phyloP scores from a whole-genome alignment of 2,888 invertebrate species.

The Drosophila leonis region DNA sequence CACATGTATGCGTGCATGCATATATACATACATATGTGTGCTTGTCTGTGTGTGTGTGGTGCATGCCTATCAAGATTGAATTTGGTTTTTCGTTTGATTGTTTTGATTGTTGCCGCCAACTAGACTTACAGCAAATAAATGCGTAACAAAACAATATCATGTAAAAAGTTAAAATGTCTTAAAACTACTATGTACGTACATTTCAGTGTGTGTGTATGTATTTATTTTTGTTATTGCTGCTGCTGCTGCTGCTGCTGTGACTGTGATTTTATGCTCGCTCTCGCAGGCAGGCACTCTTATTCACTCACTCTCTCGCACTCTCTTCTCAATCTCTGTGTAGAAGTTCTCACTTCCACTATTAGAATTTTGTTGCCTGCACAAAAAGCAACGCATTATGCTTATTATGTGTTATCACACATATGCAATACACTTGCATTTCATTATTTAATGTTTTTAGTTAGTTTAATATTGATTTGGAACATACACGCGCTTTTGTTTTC shows the following conservation, averaged over 20 bases:
- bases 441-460: constrained; percentile 35
- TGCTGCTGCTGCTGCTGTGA: constrained; percentile 50
- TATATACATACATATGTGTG: constrained; percentile 20
- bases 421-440: constrained; percentile 21
- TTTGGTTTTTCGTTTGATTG: constrained; percentile 58
- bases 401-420: constrained; percentile 50
- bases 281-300: constrained; percentile 40
- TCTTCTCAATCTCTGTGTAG: constrained; percentile 32
- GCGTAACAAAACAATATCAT: constrained; percentile 41
- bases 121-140: constrained; percentile 38
- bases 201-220: constrained; percentile 56
- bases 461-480: constrained; percentile 54
- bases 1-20: constrained; percentile 47
- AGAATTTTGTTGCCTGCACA: constrained; percentile 41
- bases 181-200: constrained; percentile 42
- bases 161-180: constrained; percentile 41
- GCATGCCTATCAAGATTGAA: constrained; percentile 61
- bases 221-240: constrained; percentile 73
- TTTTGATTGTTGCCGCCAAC: constrained; percentile 50
- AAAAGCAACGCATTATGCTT: constrained; percentile 22
- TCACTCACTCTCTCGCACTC: constrained; percentile 26
- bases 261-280: constrained; percentile 73
- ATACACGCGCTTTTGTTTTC: constrained; percentile 58
- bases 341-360: constrained; percentile 45
- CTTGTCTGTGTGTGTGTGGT: constrained; percentile 29